phyloP scores from a whole-genome alignment of 2,797 vertebrate species.

The Leptodactylus fallax region DNA sequence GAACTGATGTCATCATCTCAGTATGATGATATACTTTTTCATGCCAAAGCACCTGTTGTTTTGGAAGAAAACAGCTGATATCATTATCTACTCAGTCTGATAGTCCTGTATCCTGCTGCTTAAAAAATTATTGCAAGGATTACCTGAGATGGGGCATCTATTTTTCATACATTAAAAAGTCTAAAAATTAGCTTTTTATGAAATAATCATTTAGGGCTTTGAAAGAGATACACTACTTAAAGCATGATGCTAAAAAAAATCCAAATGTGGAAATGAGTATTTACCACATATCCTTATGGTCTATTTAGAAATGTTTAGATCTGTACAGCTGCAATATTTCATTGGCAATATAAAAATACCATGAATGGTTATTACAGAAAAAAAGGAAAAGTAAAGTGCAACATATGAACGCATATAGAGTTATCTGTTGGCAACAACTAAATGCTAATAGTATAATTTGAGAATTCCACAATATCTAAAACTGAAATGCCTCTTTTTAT shows the following conservation, averaged over 20 bases:
- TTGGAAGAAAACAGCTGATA: slow-evolving; percentile 99
- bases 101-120: slow-evolving; percentile 92
- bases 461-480: not conserved
- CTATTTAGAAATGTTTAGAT: slow-evolving; percentile 26
- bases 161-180: slow-evolving; percentile 60
- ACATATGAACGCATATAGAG: not conserved
- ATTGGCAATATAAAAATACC: slow-evolving; percentile 6
- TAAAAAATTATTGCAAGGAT: slow-evolving; percentile 94
- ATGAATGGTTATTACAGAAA: not conserved
- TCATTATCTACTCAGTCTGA: slow-evolving; percentile 99
- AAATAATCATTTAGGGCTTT: slow-evolving; percentile 49
- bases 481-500: not conserved
- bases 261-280: slow-evolving; percentile 18
- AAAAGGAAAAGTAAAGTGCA: not conserved
- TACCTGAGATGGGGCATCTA: slow-evolving; percentile 81
- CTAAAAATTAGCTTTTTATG: slow-evolving; percentile 32
- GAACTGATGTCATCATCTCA: slow-evolving; percentile 99
- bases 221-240: slow-evolving; percentile 3
- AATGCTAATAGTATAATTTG: not conserved
- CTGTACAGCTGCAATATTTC: not conserved
- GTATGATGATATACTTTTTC: slow-evolving; percentile 95
- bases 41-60: slow-evolving; percentile 99
- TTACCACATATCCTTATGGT: not conserved
- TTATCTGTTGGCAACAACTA: not conserved
- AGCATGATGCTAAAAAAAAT: not conserved